Evolutionary conservation across 2,888 invertebrate species (phyloP).

Genomic region (Morpho helenor): DNA sequence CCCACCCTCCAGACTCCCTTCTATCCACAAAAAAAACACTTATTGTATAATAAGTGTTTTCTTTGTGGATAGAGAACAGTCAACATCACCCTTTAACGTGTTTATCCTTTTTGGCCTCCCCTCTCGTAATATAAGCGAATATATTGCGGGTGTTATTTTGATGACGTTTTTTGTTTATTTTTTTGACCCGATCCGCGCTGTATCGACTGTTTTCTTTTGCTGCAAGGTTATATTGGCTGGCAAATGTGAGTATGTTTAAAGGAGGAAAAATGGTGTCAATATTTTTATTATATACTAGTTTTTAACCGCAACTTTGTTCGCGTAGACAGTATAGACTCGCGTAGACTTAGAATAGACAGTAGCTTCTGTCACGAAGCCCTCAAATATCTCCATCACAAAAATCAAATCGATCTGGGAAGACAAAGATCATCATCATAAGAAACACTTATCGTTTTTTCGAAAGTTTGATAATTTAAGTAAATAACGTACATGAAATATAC

Average conservation of each 20-base stretch:
- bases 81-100: constrained; percentile 71
- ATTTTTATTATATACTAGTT: too few species aligned
- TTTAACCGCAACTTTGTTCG: too few species aligned
- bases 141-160: constrained; percentile 53
- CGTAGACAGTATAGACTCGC: too few species aligned
- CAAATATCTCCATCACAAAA: too few species aligned
- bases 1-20: constrained; percentile 36
- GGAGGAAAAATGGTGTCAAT: background rate
- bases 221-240: constrained; percentile 28
- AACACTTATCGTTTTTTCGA: too few species aligned
- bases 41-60: constrained; percentile 71
- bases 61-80: constrained; percentile 68
- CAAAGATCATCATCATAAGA: too few species aligned
- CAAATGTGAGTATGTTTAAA: constrained; percentile 17
- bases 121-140: constrained; percentile 38
- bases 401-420: too few species aligned
- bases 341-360: too few species aligned
- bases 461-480: too few species aligned
- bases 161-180: constrained; percentile 28
- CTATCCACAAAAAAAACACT: too few species aligned
- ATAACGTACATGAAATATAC: too few species aligned
- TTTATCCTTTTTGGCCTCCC: constrained; percentile 69
- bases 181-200: constrained; percentile 10
- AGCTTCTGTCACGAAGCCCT: too few species aligned
- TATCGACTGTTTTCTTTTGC: constrained; percentile 16